Evolutionary conservation across 2,113 vertebrate species (phyloP).

Genomic region (Myanophis thanlyinensis): DNA sequence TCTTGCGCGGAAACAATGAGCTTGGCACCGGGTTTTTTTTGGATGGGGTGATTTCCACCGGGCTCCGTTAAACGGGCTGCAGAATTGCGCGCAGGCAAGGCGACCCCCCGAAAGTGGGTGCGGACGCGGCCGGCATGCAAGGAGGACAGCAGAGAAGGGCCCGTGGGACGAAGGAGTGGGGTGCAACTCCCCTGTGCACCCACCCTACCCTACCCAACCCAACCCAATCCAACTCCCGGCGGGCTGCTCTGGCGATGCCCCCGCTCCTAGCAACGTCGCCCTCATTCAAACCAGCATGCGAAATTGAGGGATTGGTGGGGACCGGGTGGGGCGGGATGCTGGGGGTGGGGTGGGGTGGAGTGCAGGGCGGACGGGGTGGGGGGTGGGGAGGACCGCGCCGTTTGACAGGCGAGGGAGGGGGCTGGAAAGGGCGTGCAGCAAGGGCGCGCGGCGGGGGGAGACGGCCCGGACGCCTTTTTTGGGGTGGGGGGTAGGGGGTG

Average conservation of each 20-base stretch:
- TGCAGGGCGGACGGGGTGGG: not conserved
- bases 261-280: conserved; percentile 48
- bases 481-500: not conserved
- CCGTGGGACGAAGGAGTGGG: not conserved
- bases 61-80: conserved; percentile 52
- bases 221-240: not conserved
- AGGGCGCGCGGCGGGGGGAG: not conserved
- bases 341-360: not conserved
- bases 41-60: no score
- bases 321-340: not conserved
- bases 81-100: conserved; percentile 13
- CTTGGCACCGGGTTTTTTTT: not conserved
- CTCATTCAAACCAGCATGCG: not conserved
- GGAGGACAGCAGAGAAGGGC: not conserved
- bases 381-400: conserved; percentile 27
- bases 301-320: not conserved
- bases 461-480: not conserved
- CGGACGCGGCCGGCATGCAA: not conserved
- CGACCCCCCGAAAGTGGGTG: not conserved
- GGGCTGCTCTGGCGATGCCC: not conserved
- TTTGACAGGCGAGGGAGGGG: conserved; percentile 65
- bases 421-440: conserved; percentile 50
- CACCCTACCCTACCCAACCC: not conserved
- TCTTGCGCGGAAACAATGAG: not conserved
- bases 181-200: not conserved